phyloP scores from a whole-genome alignment of 1,140 invertebrate genomes.

The Anastatus disparis region DNA sequence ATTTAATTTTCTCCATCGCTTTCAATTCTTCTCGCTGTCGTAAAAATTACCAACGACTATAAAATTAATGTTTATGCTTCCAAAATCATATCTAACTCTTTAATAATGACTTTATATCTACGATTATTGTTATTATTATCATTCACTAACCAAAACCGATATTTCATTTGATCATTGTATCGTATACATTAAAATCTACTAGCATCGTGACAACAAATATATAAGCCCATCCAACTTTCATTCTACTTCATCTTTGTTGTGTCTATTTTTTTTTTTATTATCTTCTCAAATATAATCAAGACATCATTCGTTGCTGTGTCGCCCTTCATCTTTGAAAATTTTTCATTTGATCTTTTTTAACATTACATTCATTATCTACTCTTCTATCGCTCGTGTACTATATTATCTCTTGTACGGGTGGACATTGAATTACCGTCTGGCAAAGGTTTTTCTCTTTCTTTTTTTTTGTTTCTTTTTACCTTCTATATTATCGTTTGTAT shows the following conservation, averaged over 20 bases:
- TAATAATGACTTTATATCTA: too few relatives aligned
- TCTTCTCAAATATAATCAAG: conserved; percentile 33
- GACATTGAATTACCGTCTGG: background rate
- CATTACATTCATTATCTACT: background rate
- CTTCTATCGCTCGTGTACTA: background rate
- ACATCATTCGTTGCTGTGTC: conserved; percentile 13
- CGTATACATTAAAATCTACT: background rate
- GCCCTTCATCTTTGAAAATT: conserved; percentile 20
- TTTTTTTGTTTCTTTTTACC: background rate
- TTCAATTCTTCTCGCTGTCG: too few relatives aligned
- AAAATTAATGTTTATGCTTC: too few relatives aligned
- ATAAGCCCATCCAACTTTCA: too few relatives aligned
- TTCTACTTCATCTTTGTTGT: too few relatives aligned
- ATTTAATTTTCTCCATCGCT: too few relatives aligned
- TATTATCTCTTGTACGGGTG: background rate
- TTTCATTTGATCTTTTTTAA: conserved; percentile 17
- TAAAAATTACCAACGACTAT: too few relatives aligned
- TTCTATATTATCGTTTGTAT: background rate
- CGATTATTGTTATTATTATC: too few relatives aligned
- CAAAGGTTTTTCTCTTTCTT: background rate
- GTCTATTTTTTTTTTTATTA: too few relatives aligned
- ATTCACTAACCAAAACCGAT: conserved; percentile 16
- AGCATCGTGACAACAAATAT: background rate
- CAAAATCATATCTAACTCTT: too few relatives aligned
- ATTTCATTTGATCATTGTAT: conserved; percentile 24